Evolutionary conservation across 2,797 vertebrate species (phyloP), one percentile per base, ranked within the genome.

Genomic region (Galaxias olidus): DNA sequence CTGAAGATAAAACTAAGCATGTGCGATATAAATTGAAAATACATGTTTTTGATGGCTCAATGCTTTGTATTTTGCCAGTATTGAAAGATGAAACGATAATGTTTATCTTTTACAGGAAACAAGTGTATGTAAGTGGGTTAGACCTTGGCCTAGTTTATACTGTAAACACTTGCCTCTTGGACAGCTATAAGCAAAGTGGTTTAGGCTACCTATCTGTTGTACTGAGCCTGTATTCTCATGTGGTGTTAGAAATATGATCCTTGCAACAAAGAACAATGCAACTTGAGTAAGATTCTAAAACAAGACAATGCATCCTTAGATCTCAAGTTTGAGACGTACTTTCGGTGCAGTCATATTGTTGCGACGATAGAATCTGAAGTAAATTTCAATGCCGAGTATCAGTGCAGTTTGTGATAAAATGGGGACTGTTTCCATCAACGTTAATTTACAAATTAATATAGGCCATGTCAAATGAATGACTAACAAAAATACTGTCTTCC

Each of bases 141-240:
- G 56, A 18, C 4, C n/a, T n/a, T n/a, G n/a, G n/a, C n/a, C 19
- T 45, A 15, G 58, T 59, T 59, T 19, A n/a, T 14, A 59, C 44
- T 47, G 18, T 20, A 48, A 19, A 59, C 58, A 42, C 14, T 42
- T 48, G 13, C 11, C 8, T 7, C 10, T 1, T 11, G 17, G 41
- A 17, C 14, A 9, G 15, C 11, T 19, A 14, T 14, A 1, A 30
- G 8, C 43, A 13, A 45, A 7, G 57, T 10, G 13, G 17, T 19
- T 17, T 46, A n/a, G n/a, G n/a, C n/a, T n/a, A 17, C 12, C 18
- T 44, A 18, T 13, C 46, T 45, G 19, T 43, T 59, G 18, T 45
- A 59, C 57, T 45, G 43, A 18, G 8, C 57, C 57, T 45, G 9
- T 9, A 41, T 42, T 42, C 8, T 46, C 12, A 8, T 12, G 4